These are phyloP conservation scores for Asobara japonica DNA, from an alignment of 1,140 invertebrate species.

Conservation along the genomic window DNA sequence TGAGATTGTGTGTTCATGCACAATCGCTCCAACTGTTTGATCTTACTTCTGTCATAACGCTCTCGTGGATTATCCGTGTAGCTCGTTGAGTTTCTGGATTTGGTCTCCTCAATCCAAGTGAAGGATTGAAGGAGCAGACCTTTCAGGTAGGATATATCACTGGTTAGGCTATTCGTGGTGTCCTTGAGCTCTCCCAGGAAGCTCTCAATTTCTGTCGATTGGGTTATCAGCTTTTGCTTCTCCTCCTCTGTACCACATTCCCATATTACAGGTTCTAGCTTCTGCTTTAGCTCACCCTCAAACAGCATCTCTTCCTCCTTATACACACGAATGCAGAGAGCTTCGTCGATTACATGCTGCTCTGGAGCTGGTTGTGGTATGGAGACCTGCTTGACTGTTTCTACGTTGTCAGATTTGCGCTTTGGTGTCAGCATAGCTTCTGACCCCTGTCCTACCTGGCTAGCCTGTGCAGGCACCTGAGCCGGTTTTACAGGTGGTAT, in stretches of 20 bases:
- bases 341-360: conserved; percentile 39
- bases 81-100: conserved; percentile 55
- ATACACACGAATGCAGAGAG: conserved; percentile 51
- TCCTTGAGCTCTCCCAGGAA: conserved; percentile 65
- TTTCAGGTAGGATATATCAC: conserved; percentile 61
- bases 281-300: conserved; percentile 64
- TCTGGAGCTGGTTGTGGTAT: neutral
- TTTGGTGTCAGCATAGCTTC: too few species aligned
- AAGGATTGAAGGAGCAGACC: conserved; percentile 62
- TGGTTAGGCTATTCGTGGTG: conserved; percentile 58
- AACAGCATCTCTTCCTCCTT: conserved; percentile 63
- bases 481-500: too few species aligned
- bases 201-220: conserved; percentile 55
- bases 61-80: conserved; percentile 38
- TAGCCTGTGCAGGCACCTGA: too few species aligned
- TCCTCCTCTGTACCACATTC: conserved; percentile 65
- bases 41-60: conserved; percentile 53
- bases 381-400: conserved; percentile 33
- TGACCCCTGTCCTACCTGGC: too few species aligned
- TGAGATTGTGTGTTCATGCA: conserved; percentile 63
- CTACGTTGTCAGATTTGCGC: conserved; percentile 36
- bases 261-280: conserved; percentile 44
- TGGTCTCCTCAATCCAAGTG: conserved; percentile 65
- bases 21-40: conserved; percentile 55
- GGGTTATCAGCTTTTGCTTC: conserved; percentile 57